Evolutionary conservation across 1,140 invertebrate species (phyloP), one percentile per base, ranked within the genome.

Genomic region (Leptinotarsa undecemlineata): DNA sequence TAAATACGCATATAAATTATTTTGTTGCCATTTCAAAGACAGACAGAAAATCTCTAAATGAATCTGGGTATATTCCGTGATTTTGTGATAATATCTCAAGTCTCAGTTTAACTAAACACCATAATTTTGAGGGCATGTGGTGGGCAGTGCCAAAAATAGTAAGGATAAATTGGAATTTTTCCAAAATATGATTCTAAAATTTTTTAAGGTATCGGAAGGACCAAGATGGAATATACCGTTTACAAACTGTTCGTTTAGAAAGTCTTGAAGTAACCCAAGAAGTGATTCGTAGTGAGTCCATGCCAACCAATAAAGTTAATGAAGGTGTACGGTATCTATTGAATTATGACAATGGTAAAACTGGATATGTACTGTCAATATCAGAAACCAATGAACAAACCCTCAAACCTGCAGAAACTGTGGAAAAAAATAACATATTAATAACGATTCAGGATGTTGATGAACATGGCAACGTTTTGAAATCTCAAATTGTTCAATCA

Each of bases 181-280:
- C 33, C 33, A 42, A 42, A 2, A 42, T 42, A 42, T 33, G 51
- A n/a, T 57, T 57, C 2, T 57, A 19, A 17, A 57, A 0, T 57
- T 57, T 57, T 57, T 57, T 57, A 78, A 90, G 90, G 20, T 95
- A 94, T 81, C 90, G 89, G 74, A 83, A 90, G 79, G 90, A 92
- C 79, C 19, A 76, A 15, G 90, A 93, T 81, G 93, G 93, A 3
- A 90, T 89, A 80, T 94, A 90, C 80, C 86, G 92, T 71, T 82
- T 95, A 4, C 92, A 94, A 83, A 93, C 90, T 48, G 90, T 93
- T 6, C 88, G 93, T 68, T 93, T 92, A 74, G 93, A 95, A 85
- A 92, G 90, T 73, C 81, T 94, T n/a, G 92, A 94, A 79, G 90
- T 91, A 0, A 90, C 89, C 0, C 90, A 90, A 85, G 90, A 90